Percentiles rank a stretch among this genome's conserved stretches.
phyloP scores from a whole-genome alignment of 64 coral and sea anemone species.

The Montipora sp. region DNA sequence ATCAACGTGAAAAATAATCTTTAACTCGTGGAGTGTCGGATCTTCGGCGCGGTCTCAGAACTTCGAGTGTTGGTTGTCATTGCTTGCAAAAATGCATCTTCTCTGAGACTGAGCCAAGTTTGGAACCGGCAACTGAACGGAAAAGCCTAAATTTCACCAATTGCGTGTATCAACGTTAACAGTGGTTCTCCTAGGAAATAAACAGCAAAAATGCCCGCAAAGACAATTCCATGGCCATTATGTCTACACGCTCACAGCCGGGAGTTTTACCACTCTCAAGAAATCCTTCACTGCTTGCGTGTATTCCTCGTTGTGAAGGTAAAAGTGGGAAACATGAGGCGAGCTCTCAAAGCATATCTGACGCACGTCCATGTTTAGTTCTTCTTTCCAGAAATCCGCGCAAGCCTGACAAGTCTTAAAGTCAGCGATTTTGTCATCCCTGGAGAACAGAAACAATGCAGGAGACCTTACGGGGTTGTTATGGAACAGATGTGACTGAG shows the following conservation, averaged over 20 bases:
- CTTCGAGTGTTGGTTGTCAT: too few species aligned
- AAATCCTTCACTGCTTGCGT: conserved; percentile 71
- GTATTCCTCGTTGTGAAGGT: conserved; percentile 85
- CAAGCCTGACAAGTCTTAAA: conserved; percentile 37
- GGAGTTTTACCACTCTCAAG: conserved; percentile 36
- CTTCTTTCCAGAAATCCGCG: conserved; percentile 62
- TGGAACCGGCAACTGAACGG: too few species aligned
- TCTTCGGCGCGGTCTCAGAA: too few species aligned
- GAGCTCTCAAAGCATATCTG: conserved; percentile 84
- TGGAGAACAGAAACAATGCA: conserved; percentile 85
- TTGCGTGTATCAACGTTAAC: too few species aligned
- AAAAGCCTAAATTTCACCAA: too few species aligned
- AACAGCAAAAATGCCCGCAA: background rate
- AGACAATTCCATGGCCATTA: background rate
- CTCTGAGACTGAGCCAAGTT: too few species aligned
- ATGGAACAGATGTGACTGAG: conserved; percentile 72
- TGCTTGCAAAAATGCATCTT: too few species aligned
- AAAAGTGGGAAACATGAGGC: conserved; percentile 93
- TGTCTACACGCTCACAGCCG: background rate
- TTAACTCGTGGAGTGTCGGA: too few species aligned
- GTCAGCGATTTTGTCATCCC: conserved; percentile 81
- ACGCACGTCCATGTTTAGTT: conserved; percentile 70
- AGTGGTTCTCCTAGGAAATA: background rate
- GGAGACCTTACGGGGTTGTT: conserved; percentile 83
- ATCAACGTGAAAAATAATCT: too few species aligned